Conservation (phyloP, 2,888 invertebrate genomes). For the Nemurella pictetii region DNA sequence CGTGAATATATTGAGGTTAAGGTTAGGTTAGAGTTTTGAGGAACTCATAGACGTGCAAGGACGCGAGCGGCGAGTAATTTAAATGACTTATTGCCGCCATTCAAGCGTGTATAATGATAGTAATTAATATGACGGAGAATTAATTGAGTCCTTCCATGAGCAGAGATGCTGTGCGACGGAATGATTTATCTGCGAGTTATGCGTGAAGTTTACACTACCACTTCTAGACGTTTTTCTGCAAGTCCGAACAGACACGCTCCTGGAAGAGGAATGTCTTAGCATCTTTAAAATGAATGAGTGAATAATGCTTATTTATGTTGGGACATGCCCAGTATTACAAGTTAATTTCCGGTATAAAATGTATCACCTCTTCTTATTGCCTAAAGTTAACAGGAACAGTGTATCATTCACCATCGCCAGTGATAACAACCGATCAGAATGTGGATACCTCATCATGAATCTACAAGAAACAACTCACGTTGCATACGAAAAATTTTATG, state of each 20-base stretch:
- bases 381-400: too few relatives aligned
- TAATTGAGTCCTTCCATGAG: neutral
- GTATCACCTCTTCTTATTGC: too few relatives aligned
- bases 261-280: neutral
- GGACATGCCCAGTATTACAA: too few relatives aligned
- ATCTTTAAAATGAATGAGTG: neutral
- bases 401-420: too few relatives aligned
- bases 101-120: neutral
- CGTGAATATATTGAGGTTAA: conserved; percentile 17
- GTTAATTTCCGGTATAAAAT: neutral
- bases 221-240: neutral
- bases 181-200: neutral
- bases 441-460: too few relatives aligned
- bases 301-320: neutral
- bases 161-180: neutral
- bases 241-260: neutral
- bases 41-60: neutral
- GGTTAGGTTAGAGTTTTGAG: neutral
- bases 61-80: neutral
- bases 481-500: too few relatives aligned
- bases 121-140: neutral
- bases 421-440: too few relatives aligned
- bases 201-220: neutral
- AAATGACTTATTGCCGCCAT: neutral
- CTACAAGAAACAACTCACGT: too few relatives aligned